These are phyloP conservation scores for Andrena hattorfiana DNA, from an alignment of 2,888 invertebrate genomes.

Conservation along the genomic window DNA sequence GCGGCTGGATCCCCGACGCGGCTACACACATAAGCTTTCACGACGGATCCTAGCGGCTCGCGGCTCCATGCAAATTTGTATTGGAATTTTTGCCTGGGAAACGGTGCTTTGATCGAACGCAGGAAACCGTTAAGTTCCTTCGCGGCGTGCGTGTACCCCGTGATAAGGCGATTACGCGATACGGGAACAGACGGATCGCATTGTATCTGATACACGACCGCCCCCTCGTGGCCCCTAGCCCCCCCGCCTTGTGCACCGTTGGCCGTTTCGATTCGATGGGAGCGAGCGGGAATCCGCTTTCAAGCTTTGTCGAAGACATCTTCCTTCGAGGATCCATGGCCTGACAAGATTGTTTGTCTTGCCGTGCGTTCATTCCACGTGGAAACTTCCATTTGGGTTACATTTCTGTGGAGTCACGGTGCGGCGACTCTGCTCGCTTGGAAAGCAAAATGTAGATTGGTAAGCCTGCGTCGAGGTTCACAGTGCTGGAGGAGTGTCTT, in stretches of 20 bases:
- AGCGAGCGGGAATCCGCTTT: slow-evolving; percentile 20
- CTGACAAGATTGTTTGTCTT: background rate
- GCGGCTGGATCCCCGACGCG: background rate
- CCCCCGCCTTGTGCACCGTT: background rate
- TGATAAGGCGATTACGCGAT: slow-evolving; percentile 63
- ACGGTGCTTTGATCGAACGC: slow-evolving; percentile 61
- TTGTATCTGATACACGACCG: slow-evolving; percentile 48
- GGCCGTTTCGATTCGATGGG: slow-evolving; percentile 27
- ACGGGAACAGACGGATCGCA: slow-evolving; percentile 60
- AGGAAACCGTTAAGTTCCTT: slow-evolving; percentile 59
- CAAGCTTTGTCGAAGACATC: slow-evolving; percentile 32
- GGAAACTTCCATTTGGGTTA: background rate
- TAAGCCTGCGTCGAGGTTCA: too few relatives aligned
- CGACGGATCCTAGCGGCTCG: slow-evolving; percentile 38
- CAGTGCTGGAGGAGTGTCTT: too few relatives aligned
- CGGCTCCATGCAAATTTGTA: slow-evolving; percentile 53
- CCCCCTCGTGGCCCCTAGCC: background rate
- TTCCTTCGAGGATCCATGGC: slow-evolving; percentile 13
- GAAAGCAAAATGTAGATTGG: too few relatives aligned
- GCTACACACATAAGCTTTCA: slow-evolving; percentile 38
- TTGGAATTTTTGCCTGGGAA: slow-evolving; percentile 42
- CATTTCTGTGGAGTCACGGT: background rate
- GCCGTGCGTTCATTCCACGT: background rate
- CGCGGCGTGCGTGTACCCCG: slow-evolving; percentile 52
- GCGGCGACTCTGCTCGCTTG: background rate